A percentile compares a stretch with the other conserved stretches of the same genome.
Conservation (phyloP, 2,113 vertebrate genomes). For the Epinephelus moara region DNA sequence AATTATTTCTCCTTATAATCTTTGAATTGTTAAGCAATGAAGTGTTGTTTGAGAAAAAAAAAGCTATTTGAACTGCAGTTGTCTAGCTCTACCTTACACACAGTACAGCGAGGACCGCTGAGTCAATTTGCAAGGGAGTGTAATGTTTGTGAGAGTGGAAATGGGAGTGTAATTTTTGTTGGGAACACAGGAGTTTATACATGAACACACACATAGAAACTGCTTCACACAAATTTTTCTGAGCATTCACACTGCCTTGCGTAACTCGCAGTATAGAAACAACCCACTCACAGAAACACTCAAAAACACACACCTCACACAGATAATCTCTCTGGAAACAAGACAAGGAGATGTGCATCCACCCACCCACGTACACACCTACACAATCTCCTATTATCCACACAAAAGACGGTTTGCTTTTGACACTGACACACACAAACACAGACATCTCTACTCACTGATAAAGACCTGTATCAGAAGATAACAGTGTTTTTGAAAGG, state of each 20-base stretch:
- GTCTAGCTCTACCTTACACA: neutral
- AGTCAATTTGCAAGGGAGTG: neutral
- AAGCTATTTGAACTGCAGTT: neutral
- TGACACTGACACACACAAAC: conserved; percentile 25
- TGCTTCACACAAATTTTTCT: neutral
- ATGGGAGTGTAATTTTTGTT: neutral
- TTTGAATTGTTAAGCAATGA: neutral
- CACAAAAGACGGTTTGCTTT: neutral
- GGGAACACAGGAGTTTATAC: neutral
- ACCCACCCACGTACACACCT: conserved; percentile 29
- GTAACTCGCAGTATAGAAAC: conserved; percentile 4
- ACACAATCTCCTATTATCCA: conserved; percentile 24
- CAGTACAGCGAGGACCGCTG: neutral
- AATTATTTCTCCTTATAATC: too few species aligned
- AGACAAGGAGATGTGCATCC: conserved; percentile 35
- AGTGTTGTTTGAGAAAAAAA: neutral
- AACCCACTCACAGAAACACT: conserved; percentile 39
- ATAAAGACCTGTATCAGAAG: conserved; percentile 36
- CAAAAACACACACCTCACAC: conserved; percentile 36
- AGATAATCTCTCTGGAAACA: conserved; percentile 33
- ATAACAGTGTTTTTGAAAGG: conserved; percentile 38
- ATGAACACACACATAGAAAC: neutral
- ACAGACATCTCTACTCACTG: conserved; percentile 14
- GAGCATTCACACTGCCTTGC: conserved; percentile 25
- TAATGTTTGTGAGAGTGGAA: neutral